Evolutionary conservation across 2,888 invertebrate species (phyloP), one percentile per base, ranked within the genome.

Genomic region (Acleris laterana): DNA sequence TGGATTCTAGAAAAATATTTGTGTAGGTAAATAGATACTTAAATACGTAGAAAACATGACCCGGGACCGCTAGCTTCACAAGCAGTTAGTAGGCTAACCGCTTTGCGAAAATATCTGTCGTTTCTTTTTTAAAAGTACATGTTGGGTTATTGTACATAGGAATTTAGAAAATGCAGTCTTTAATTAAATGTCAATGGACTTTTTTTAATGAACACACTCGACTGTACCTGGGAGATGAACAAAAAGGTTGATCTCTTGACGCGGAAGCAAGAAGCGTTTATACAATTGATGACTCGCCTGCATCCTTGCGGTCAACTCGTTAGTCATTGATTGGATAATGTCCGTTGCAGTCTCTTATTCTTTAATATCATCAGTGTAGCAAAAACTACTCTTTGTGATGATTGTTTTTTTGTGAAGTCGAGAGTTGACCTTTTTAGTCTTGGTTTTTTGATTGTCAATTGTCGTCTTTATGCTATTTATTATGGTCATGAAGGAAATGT

Each of bases 261-360:
- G 32, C 46, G 58, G 59, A 60, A 65, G 55, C 32, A 62, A 62
- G 62, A 66, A 66, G 52, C 56, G 42, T 57, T 63, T 50, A 57
- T 56, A 63, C 65, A 65, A 66, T 66, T 58, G 67, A 59, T 59
- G 62, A 60, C 59, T 25, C 38, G 46, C 49, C 44, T 50, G 44
- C 46, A 32, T 59, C 58, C 48, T 60, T 52, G 49, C 48, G 63
- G 56, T 56, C 55, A 32, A 42, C 62, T 62, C 57, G 61, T 57
- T 66, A 56, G 51, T 44, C 51, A 19, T 61, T 57, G 56, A 62
- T 52, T 52, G 19, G 62, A 66, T 66, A 62, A 65, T 65, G 61
- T 65, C 65, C 62, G 62, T 57, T 25, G 57, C 46, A 46, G 46
- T 53, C 52, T 19, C 44, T 59, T 53, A 48, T 58, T 48, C 42